These are phyloP conservation scores for Steinernema feltiae DNA, from an alignment of 1,140 invertebrate species.

Conservation along the genomic window DNA sequence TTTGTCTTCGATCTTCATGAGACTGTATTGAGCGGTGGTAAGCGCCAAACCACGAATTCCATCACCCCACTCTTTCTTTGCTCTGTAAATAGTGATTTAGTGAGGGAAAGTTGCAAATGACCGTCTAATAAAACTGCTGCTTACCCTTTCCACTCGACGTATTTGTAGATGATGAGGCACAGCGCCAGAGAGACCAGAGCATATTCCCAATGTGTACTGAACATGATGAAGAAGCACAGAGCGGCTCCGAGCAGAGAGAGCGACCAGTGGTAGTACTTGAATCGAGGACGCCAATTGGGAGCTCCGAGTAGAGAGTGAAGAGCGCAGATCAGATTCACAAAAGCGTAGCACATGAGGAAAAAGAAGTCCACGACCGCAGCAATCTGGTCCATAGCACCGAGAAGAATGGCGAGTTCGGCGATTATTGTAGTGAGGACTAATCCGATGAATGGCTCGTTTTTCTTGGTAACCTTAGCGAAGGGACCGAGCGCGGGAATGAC, in stretches of 20 bases:
- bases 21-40: conserved; percentile 86
- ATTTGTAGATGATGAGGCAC: conserved; percentile 91
- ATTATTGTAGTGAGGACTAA: conserved; percentile 81
- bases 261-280: conserved; percentile 96
- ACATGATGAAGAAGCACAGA: conserved; percentile 96
- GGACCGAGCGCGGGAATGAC: conserved; percentile 89
- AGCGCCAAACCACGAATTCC: conserved; percentile 91
- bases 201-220: conserved; percentile 98
- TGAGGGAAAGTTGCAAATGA: no score
- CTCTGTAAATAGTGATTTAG: conserved; percentile 67
- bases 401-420: conserved; percentile 61
- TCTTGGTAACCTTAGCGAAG: conserved; percentile 80
- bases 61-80: conserved; percentile 99
- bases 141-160: conserved; percentile 95
- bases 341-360: conserved; percentile 99
- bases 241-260: conserved; percentile 84
- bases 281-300: conserved; percentile 95
- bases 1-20: conserved; percentile 61
- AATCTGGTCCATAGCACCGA: conserved; percentile 55
- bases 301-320: conserved; percentile 85
- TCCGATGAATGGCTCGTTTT: conserved; percentile 83
- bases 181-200: conserved; percentile 88
- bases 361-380: conserved; percentile 64
- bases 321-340: conserved; percentile 95
- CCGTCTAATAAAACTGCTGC: not conserved